Base-by-base conservation (phyloP, 2,797 vertebrate species). In the Luscinia luscinia region DNA sequence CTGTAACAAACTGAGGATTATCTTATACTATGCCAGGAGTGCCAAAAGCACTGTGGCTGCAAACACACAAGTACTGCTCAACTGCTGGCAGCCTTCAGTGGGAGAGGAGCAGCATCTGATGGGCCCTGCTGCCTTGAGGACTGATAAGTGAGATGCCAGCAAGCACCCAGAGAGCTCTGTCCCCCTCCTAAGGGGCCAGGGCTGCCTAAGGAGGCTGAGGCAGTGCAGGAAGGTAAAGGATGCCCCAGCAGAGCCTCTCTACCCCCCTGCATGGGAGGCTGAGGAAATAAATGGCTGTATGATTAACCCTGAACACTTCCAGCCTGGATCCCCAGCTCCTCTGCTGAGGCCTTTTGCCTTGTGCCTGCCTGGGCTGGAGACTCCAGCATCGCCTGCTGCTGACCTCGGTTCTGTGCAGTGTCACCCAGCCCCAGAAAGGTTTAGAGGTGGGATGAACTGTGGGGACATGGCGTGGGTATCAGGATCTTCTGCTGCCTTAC, bases 401-500 rank as follows among this genome's bases (percentile, higher is more conserved):
- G 32, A 52, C 48, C 43, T 17, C 18, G 62, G 46, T 19, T 95
- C 64, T 36, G 61, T 0, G 14, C 30, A 55, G 67, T 1, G 3
- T 46, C 64, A 52, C 10, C 27, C 58, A 75, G 64, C 14, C 30
- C 27, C 54, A 77, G 61, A 2, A 2, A 48, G 11, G 11, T 52
- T 51, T 48, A 13, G 49, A 52, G 34, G 15, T 36, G 24, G 15
- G 46, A 46, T n/a, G 45, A 32, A 61, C 75, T 80, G 27, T 14
- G 24, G 45, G 49, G 26, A 61, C 0, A 1, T 23, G 20, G 43
- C 0, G 0, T 26, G 34, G 63, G 51, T 38, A 55, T 24, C 30
- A 54, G 38, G 32, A 48, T 91, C 58, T 74, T 80, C 82, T 69
- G 62, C 48, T 45, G 48, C 83, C 69, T 86, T 2, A 6, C 24